Conservation (phyloP, 2,113 vertebrate species). For the Chelonoidis abingdonii region DNA sequence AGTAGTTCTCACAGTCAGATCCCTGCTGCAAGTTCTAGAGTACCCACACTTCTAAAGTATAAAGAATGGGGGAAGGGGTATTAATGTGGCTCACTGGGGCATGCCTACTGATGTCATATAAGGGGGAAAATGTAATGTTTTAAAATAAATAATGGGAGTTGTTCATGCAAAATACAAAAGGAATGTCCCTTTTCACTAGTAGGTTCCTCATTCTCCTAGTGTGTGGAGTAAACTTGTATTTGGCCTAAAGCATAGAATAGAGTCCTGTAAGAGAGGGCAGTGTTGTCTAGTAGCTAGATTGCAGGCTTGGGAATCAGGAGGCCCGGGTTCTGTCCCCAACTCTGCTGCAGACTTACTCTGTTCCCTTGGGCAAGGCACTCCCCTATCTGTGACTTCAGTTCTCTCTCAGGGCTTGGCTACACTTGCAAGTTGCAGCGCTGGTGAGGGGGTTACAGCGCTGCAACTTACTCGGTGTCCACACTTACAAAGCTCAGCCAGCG, state of each 20-base stretch:
- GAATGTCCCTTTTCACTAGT: background rate
- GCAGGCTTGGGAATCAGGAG: background rate
- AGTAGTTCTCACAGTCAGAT: background rate
- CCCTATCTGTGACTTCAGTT: background rate
- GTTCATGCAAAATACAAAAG: background rate
- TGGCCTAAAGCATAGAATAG: background rate
- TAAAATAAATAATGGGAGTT: background rate
- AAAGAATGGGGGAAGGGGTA: background rate
- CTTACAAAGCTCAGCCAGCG: too few relatives aligned
- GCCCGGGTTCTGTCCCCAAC: background rate
- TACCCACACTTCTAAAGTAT: fast-evolving
- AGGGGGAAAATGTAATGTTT: background rate
- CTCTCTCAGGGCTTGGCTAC: too few relatives aligned
- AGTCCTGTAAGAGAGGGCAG: background rate
- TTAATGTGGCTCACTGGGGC: background rate
- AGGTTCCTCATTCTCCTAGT: background rate
- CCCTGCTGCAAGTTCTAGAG: background rate
- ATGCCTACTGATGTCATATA: background rate
- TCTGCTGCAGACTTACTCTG: background rate
- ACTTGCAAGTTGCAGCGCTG: too few relatives aligned
- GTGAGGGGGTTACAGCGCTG: too few relatives aligned
- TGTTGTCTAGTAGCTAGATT: background rate
- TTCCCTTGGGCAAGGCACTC: background rate
- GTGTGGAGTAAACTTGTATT: background rate
- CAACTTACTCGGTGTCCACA: too few relatives aligned